Evolutionary conservation across 2,797 vertebrate species (phyloP), one percentile per base, ranked within the genome.

Genomic region (Oreochromis grahami): DNA sequence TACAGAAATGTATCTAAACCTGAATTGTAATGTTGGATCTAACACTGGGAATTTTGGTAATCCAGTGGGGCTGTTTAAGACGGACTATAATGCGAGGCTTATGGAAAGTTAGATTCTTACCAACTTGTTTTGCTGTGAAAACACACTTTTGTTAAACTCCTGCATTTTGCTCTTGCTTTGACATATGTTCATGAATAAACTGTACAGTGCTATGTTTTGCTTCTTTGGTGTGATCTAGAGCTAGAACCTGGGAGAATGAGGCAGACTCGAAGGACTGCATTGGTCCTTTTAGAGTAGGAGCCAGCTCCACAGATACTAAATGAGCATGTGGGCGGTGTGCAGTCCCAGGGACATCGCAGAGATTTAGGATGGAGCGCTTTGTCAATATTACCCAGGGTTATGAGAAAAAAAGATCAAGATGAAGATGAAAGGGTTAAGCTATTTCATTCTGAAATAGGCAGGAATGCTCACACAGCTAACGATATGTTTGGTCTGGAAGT

Each of bases 241-340:
- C 13, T 29, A 21, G 36, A 80, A 38, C 5, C 12, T 77, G 17
- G 19, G 51, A 76, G 38, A 55, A 86, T 17, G 38, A 80, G 78
- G 84, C 76, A 36, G 74, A 48, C 32, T 81, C 32, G n/a, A 82
- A 48, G 63, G 45, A 68, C 19, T 14, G 26, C 72, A 83, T 88
- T 89, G 86, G 84, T 87, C 84, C 26, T 78, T 17, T 19, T 9
- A 24, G 76, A 87, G 89, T 70, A 53, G 68, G 77, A 90, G 80
- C 55, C 80, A 86, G 80, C 86, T 72, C 32, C 29, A 29, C 58
- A 38, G 77, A 84, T 60, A 68, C 32, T 45, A 21, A 76, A 81
- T 63, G 76, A 36, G 36, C 13, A n/a, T 50, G 76, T 91, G 79
- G 82, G 79, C 43, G n/a, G 76, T 43, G 70, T 86, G 79, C 90